Evolutionary conservation across 2,113 vertebrate genomes (phyloP), one percentile per base, ranked within the genome.

Genomic region (Monopterus albus): DNA sequence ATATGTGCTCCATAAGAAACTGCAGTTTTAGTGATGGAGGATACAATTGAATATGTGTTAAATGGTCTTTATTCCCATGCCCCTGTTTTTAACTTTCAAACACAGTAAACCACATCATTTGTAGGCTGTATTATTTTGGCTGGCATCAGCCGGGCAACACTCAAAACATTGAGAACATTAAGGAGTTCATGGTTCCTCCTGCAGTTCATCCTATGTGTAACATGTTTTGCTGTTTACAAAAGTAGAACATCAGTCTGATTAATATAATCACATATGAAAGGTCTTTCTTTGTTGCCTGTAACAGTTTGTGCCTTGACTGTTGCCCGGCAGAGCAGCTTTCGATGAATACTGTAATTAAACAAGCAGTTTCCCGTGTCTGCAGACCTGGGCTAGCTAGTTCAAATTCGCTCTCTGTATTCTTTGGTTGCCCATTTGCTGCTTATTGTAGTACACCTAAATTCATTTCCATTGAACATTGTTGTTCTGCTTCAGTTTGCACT

Each of bases 291-390:
- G n/a, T 35, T 26, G 17, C n/a, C 2, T 61, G 1, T 17, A 53
- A 23, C 23, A 12, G 49, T 56, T 29, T 6, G 7, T 31, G 72
- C 81, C 57, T 56, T 80, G 70, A 80, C 14, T 65, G 78, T 49
- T 26, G 72, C 76, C 70, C 73, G 56, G 73, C 70, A 47, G 33
- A 62, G 62, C 61, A 57, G 43, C 38, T 60, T 67, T 81, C 59
- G 72, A 42, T 67, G 71, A 82, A 78, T 71, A 73, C 71, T 76
- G 66, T 82, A 75, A 57, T 62, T 62, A 78, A 83, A 38, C 13
- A 73, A 60, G 69, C 38, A 10, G 72, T 36, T 63, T 52, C 35
- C 31, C 47, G 21, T 62, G 31, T 80, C 67, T 18, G 72, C 59
- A 66, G 60, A 64, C 70, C 73, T 18, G 1, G 71, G 26, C 63